Conservation (phyloP, 2,113 vertebrate species). For the Hemiscyllium ocellatum region DNA sequence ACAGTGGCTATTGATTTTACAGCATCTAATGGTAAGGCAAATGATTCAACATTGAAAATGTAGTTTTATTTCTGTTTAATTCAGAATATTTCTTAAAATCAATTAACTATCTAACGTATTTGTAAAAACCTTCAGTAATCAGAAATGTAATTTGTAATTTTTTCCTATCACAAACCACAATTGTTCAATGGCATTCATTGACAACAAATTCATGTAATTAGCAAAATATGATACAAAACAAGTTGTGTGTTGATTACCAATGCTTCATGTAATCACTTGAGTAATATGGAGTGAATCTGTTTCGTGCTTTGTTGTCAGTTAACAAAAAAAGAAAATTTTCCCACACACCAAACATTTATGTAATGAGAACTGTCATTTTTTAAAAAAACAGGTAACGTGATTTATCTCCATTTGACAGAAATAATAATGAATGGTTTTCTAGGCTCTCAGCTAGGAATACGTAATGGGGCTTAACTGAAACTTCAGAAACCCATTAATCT, state of each 20-base stretch:
- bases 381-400: background rate
- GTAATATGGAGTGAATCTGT: background rate
- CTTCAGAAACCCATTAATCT: no score
- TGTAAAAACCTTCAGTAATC: background rate
- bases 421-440: no score
- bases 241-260: background rate
- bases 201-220: background rate
- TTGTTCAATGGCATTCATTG: background rate
- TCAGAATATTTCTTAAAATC: background rate
- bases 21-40: slow-evolving; percentile 88
- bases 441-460: no score
- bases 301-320: background rate
- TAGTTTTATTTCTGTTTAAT: background rate
- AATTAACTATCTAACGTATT: background rate
- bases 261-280: background rate
- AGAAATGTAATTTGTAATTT: background rate
- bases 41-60: background rate
- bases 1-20: slow-evolving; percentile 98
- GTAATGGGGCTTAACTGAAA: no score
- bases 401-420: background rate
- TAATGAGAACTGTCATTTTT: background rate
- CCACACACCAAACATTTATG: background rate
- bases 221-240: background rate
- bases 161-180: background rate
- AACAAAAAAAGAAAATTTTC: background rate